A percentile compares a stretch with the other conserved stretches of the same genome.
Conservation (phyloP, 2,797 vertebrate genomes). For the Lates japonicus region DNA sequence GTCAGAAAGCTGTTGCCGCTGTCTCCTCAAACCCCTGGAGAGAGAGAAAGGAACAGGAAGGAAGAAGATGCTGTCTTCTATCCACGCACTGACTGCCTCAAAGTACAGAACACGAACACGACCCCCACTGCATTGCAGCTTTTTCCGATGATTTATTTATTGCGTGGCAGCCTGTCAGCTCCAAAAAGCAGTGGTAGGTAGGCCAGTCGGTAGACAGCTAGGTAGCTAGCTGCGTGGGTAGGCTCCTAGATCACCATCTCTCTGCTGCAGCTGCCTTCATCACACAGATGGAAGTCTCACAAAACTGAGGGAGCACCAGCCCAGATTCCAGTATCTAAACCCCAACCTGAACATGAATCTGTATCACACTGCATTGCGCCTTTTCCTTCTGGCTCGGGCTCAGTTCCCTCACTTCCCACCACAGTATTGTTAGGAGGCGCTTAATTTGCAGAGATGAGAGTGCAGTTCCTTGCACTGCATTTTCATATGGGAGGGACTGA, state of each 20-base stretch:
- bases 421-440: conserved; percentile 74
- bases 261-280: conserved; percentile 68
- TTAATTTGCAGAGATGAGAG: conserved; percentile 78
- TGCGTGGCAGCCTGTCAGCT: conserved; percentile 81
- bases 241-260: conserved; percentile 72
- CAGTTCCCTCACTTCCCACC: conserved; percentile 66
- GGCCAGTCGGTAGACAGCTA: conserved; percentile 70
- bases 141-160: conserved; percentile 86
- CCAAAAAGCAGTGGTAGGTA: conserved; percentile 77
- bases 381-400: conserved; percentile 68
- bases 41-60: conserved; percentile 57
- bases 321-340: conserved; percentile 41
- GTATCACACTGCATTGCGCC: conserved; percentile 77
- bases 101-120: conserved; percentile 69
- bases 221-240: conserved; percentile 72
- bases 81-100: conserved; percentile 71
- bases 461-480: conserved; percentile 78
- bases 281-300: conserved; percentile 61
- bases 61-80: conserved; percentile 73
- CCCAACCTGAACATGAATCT: conserved; percentile 68
- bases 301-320: conserved; percentile 55
- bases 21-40: conserved; percentile 63
- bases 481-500: conserved; percentile 80
- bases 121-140: conserved; percentile 85
- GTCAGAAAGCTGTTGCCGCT: conserved; percentile 59